Conservation (phyloP, 2,797 vertebrate genomes). For the Peromyscus attwateri region DNA sequence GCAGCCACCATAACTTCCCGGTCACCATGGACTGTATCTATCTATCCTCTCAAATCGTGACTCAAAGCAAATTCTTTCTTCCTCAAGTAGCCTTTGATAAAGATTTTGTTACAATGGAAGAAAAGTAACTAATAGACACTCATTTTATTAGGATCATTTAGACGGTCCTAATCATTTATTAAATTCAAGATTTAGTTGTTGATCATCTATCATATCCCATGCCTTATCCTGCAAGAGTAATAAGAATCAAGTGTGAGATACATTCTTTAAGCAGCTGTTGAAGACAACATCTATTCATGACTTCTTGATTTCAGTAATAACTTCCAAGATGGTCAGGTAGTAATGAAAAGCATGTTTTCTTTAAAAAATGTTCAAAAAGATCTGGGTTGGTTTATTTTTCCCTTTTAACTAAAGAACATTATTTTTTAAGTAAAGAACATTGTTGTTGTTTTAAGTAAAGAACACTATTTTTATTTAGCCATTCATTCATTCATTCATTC, state of each 20-base stretch:
- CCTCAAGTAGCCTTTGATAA: background rate
- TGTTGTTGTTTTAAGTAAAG: too few species aligned
- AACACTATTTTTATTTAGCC: too few species aligned
- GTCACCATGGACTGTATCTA: background rate
- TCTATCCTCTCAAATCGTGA: background rate
- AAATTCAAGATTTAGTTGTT: constrained; percentile 49
- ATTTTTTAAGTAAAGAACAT: too few species aligned
- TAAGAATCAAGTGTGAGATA: background rate
- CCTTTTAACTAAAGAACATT: background rate
- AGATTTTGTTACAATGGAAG: background rate
- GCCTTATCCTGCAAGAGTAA: background rate
- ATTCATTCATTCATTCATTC: too few species aligned
- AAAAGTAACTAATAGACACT: background rate
- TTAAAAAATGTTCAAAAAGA: background rate
- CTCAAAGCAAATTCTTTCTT: background rate
- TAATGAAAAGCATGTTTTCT: background rate
- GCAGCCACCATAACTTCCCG: background rate
- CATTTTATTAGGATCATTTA: background rate
- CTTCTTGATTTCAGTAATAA: background rate
- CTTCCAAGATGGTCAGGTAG: background rate
- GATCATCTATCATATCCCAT: background rate
- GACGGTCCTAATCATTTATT: background rate
- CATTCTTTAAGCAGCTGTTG: background rate
- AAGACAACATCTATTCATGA: background rate
- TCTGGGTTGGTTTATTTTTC: background rate